These are phyloP conservation scores for Drosophila fuyamai DNA, from an alignment of 1,140 invertebrate genomes.

Conservation along the genomic window DNA sequence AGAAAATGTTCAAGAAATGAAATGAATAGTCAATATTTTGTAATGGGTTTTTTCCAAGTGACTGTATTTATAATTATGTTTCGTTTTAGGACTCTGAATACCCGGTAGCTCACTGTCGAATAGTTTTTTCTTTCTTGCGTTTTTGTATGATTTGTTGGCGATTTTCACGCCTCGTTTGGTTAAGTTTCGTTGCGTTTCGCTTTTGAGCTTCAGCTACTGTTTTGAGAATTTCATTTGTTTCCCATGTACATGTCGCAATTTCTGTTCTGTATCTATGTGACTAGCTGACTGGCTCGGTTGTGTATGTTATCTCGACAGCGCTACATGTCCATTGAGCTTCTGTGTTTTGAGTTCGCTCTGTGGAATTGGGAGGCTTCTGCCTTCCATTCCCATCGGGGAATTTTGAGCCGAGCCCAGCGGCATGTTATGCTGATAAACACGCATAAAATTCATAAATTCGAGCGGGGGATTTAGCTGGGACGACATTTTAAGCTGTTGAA, in stretches of 20 bases:
- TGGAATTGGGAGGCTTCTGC: constrained; percentile 43
- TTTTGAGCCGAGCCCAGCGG: constrained; percentile 35
- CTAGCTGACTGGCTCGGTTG: constrained; percentile 3
- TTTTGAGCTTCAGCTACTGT: constrained; percentile 56
- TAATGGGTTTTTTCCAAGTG: too few relatives aligned
- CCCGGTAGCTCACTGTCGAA: constrained; percentile 2
- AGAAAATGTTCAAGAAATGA: too few relatives aligned
- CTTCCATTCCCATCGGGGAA: constrained; percentile 26
- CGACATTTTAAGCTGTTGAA: constrained; percentile 64
- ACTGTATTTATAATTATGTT: too few relatives aligned
- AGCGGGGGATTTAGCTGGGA: constrained; percentile 47
- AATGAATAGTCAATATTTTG: too few relatives aligned
- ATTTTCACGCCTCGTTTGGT: constrained; percentile 79
- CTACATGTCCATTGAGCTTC: constrained; percentile 61
- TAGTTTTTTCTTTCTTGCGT: neutral
- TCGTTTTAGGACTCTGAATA: neutral
- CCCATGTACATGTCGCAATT: constrained; percentile 36
- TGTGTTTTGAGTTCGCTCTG: constrained; percentile 46
- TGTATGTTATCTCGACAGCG: constrained; percentile 55
- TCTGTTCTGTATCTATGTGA: constrained; percentile 31
- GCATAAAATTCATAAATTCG: constrained; percentile 79
- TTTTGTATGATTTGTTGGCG: constrained; percentile 74
- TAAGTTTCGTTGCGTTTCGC: constrained; percentile 58
- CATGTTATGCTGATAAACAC: constrained; percentile 78
- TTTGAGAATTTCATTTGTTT: constrained; percentile 57